Conservation (phyloP, 1,140 invertebrate genomes). For the Pogonomyrmex californicus region DNA sequence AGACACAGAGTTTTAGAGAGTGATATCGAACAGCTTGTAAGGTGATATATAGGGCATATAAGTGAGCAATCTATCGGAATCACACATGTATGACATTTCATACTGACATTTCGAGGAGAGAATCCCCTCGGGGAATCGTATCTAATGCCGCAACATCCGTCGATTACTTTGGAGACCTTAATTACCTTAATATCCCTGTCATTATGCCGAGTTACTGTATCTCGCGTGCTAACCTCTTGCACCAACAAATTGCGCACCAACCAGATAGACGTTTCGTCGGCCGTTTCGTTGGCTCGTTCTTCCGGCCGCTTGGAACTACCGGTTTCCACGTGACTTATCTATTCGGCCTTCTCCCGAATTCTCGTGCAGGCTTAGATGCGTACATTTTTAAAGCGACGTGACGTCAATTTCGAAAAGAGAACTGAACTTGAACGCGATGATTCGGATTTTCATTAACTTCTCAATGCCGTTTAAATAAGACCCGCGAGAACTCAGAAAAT, state of each 20-base stretch:
- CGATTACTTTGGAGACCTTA: slow-evolving; percentile 73
- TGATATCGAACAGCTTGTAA: slow-evolving; percentile 47
- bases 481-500: too few species aligned
- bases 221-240: slow-evolving; percentile 25
- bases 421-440: too few species aligned
- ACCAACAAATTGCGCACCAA: slow-evolving; percentile 49
- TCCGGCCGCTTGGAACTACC: background rate
- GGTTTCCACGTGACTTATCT: slow-evolving; percentile 14
- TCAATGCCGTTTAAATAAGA: too few species aligned
- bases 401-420: background rate
- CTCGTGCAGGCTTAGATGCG: background rate
- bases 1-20: slow-evolving; percentile 54
- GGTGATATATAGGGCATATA: too few species aligned
- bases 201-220: slow-evolving; percentile 58
- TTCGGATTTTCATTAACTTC: too few species aligned
- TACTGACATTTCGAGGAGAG: slow-evolving; percentile 67
- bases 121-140: slow-evolving; percentile 37
- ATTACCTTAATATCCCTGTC: slow-evolving; percentile 71
- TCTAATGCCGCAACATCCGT: slow-evolving; percentile 61
- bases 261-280: slow-evolving; percentile 14
- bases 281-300: background rate
- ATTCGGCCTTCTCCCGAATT: background rate
- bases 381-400: slow-evolving; percentile 27
- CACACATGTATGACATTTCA: slow-evolving; percentile 71
- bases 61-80: slow-evolving; percentile 34